phyloP scores from a whole-genome alignment of 2,797 vertebrate genomes.

The Poecilia velifera region DNA sequence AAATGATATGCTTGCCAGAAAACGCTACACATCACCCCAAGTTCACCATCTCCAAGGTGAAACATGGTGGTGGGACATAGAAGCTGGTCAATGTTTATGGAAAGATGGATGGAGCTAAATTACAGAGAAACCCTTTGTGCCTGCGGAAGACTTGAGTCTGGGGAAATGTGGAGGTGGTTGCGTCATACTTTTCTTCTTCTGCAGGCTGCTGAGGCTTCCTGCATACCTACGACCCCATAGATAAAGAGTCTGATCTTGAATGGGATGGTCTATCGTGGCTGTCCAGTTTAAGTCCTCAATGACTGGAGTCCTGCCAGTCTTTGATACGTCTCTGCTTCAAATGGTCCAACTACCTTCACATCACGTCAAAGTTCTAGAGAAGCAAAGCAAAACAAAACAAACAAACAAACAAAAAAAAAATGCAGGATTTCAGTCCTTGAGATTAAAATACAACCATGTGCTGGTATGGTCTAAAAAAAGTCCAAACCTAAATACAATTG shows the following conservation, averaged over 20 bases:
- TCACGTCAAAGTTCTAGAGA: background rate
- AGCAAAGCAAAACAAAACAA: background rate
- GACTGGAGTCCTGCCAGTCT: background rate
- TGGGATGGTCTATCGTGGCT: background rate
- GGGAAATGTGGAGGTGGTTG: background rate
- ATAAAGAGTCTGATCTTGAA: background rate
- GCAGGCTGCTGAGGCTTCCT: background rate
- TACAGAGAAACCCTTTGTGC: background rate
- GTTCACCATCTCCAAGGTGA: background rate
- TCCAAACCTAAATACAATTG: background rate
- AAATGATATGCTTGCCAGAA: background rate
- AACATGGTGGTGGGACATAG: background rate
- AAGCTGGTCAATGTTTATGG: background rate
- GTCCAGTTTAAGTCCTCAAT: background rate
- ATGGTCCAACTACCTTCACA: background rate
- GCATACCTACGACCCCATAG: background rate
- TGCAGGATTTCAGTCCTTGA: background rate
- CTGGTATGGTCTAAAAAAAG: background rate
- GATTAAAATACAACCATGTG: background rate
- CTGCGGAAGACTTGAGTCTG: background rate
- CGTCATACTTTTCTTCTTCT: background rate
- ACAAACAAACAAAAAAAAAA: background rate
- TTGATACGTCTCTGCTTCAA: background rate
- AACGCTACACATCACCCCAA: background rate
- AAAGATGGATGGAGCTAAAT: background rate